These are phyloP conservation scores for Mohoua ochrocephala DNA, from an alignment of 2,113 vertebrate species.

Conservation along the genomic window DNA sequence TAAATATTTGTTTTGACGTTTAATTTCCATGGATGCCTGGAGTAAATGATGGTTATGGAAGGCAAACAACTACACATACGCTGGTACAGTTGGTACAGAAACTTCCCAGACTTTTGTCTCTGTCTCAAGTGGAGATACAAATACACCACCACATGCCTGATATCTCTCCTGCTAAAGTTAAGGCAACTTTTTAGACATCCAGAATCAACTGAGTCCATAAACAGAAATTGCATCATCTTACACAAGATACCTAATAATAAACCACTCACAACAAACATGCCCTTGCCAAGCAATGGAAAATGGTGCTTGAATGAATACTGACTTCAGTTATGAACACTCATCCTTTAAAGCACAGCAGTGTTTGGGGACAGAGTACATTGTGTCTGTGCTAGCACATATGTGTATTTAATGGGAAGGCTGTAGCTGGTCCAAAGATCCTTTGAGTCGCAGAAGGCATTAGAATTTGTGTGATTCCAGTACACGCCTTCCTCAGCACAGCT, in stretches of 20 bases:
- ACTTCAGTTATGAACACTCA: neutral
- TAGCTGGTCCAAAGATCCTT: neutral
- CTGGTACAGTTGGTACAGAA: neutral
- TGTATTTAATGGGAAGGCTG: neutral
- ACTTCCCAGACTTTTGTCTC: neutral
- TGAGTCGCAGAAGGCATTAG: neutral
- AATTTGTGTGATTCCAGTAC: neutral
- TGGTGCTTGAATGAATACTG: neutral
- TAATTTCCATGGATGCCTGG: neutral
- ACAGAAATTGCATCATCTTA: neutral
- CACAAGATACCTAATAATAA: neutral
- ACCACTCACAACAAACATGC: neutral
- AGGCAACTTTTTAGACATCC: neutral
- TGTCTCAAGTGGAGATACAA: neutral
- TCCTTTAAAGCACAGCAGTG: neutral
- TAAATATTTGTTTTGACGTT: neutral
- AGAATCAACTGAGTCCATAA: neutral
- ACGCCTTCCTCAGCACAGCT: neutral
- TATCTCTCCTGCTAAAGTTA: neutral
- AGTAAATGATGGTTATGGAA: neutral
- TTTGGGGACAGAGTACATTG: neutral
- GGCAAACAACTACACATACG: neutral
- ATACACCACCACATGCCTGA: neutral
- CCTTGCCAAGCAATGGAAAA: neutral
- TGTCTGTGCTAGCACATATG: fast-evolving